Evolutionary conservation across 1,140 invertebrate species (phyloP), one percentile per base, ranked within the genome.

Genomic region (Amyelois transitella): DNA sequence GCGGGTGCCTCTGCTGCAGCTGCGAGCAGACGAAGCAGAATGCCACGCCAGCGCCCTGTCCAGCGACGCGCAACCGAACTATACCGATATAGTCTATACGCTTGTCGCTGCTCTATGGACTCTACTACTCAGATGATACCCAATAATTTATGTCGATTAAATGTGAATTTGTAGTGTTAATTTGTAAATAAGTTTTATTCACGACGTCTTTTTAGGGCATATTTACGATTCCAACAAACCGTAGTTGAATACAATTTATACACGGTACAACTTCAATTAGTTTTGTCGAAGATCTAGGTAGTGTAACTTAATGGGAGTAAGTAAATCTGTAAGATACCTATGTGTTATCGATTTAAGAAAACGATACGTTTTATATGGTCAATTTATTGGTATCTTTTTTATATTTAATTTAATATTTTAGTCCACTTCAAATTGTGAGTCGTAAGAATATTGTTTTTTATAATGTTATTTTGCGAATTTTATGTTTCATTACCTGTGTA

Each of bases 11-110:
- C 90, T 95, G 21, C 86, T 94, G 19, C 92, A 94, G 74, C 88
- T 95, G 7, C 91, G 93, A 52, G 92, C 93, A 1, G 93, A 94
- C 74, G 92, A 94, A 67, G 90, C 94, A 57, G 91, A 92, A 52
- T 94, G 94, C 72, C 93, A 94, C 80, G 93, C 93, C 6, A 93
- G 92, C 63, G 94, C 94, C 0, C 82, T 94, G 18, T 94, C 93
- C 61, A 92, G 90, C 55, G 90, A 90, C 43, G 89, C 87, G 0
- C 78, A 81, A 38, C 75, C 78, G 1, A 73, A 75, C 51, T 79
- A 76, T 52, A 77, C 72, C 6, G 66, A 74, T 48, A 53, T 76
- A n/a, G 57, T 81, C 5, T 82, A 82, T 62, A 75, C 70, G 18
- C 59, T 86, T 3, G 72, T 71, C 4, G 56, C 72, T 38, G 71